A percentile compares a stretch with the other conserved stretches of the same genome.
Evolutionary conservation across 2,888 invertebrate species (phyloP).

Genomic region (Cetonia aurata): DNA sequence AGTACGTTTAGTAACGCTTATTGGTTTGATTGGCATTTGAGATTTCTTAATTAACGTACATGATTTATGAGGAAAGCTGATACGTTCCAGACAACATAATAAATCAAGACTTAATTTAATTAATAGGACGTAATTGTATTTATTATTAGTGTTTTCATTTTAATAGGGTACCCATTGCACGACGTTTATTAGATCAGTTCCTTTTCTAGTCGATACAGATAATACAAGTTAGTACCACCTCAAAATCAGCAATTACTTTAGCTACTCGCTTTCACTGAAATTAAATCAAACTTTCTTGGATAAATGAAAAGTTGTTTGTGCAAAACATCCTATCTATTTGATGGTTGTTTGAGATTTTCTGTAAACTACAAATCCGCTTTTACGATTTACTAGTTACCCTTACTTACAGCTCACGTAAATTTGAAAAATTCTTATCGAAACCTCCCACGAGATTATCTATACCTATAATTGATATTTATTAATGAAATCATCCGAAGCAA

Average conservation of each 20-base stretch:
- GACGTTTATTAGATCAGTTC: conserved; percentile 23
- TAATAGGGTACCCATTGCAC: conserved; percentile 32
- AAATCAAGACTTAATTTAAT: conserved; percentile 39
- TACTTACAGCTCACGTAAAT: no score
- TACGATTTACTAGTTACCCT: no score
- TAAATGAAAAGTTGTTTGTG: no score
- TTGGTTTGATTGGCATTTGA: conserved; percentile 33
- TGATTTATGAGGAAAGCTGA: conserved; percentile 30
- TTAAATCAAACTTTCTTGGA: no score
- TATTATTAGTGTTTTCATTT: conserved; percentile 29
- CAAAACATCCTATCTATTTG: no score
- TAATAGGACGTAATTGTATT: conserved; percentile 36
- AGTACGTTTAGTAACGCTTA: conserved; percentile 31
- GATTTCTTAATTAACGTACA: conserved; percentile 38
- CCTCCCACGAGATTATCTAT: no score
- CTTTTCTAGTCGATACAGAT: conserved; percentile 18
- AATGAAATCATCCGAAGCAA: no score
- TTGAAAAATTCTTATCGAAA: no score
- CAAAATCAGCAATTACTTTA: not conserved
- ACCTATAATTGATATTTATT: no score
- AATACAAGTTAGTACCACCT: not conserved
- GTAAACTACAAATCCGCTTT: no score
- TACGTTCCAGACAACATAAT: conserved; percentile 24
- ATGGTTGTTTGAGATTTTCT: no score
- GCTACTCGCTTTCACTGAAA: no score